These are phyloP conservation scores for Dromas ardeola DNA, from an alignment of 2,113 vertebrate species.

Conservation along the genomic window DNA sequence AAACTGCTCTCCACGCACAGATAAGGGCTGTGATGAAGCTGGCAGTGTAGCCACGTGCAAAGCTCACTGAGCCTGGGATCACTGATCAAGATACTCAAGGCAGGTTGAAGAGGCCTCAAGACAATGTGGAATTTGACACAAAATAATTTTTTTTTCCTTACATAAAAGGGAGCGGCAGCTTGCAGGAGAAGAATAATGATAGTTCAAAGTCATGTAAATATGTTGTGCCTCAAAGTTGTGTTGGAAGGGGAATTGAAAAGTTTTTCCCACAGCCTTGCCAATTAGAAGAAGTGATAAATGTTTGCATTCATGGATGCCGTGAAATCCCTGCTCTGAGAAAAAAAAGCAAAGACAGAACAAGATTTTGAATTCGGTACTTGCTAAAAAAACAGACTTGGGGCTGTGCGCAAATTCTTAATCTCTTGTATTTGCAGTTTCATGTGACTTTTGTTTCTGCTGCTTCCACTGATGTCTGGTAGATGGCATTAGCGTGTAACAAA, in stretches of 20 bases:
- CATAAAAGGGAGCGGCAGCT: not conserved
- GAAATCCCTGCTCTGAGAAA: not conserved
- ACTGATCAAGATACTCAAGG: not conserved
- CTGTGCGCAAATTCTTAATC: not conserved
- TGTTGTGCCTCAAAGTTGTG: not conserved
- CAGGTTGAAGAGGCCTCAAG: not conserved
- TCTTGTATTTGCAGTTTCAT: not conserved
- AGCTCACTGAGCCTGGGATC: not conserved
- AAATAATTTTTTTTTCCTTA: not conserved
- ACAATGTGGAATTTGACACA: not conserved
- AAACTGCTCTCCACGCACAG: not conserved
- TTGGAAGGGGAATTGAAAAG: not conserved
- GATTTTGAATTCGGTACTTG: not conserved
- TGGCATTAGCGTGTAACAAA: conserved; percentile 60
- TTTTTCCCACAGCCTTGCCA: not conserved
- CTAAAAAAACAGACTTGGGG: not conserved
- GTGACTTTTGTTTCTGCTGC: conserved; percentile 3
- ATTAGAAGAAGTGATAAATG: not conserved
- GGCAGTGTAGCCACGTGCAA: not conserved
- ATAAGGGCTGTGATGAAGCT: not conserved
- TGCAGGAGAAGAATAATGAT: not conserved
- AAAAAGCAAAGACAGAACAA: not conserved
- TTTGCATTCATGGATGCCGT: not conserved
- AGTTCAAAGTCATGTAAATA: not conserved
- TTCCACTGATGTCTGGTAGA: conserved; percentile 57